Percentiles rank a stretch among this genome's conserved stretches.
These are phyloP conservation scores for Gambusia holbrooki DNA, from an alignment of 2,113 vertebrate genomes.

Conservation along the genomic window DNA sequence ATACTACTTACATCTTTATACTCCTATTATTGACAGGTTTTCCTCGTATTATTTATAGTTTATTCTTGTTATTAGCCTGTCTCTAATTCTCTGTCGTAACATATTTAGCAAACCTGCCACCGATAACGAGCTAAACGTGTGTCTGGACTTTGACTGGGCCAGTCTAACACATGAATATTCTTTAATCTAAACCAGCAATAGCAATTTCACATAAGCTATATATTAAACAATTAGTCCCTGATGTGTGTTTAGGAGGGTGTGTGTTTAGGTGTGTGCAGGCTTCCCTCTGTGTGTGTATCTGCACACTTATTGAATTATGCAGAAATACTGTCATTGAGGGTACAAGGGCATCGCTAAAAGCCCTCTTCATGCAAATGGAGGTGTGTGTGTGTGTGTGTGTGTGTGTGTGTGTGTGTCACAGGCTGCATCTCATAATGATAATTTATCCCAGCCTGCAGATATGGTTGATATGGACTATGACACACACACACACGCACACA, in stretches of 20 bases:
- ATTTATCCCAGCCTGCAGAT: slow-evolving; percentile 59
- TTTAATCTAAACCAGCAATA: neutral
- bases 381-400: too few species aligned
- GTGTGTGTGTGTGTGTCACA: slow-evolving; percentile 31
- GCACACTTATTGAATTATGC: slow-evolving; percentile 38
- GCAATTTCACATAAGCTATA: neutral
- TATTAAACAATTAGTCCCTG: slow-evolving; percentile 18
- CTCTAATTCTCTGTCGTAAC: too few species aligned
- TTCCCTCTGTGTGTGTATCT: slow-evolving; percentile 14
- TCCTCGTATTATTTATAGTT: too few species aligned
- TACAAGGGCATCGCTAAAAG: slow-evolving; percentile 73
- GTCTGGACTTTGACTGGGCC: too few species aligned
- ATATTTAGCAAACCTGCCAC: too few species aligned
- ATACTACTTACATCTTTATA: too few species aligned
- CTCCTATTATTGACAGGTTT: too few species aligned
- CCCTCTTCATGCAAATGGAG: slow-evolving; percentile 68
- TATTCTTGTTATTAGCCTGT: too few species aligned
- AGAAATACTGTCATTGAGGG: slow-evolving; percentile 64
- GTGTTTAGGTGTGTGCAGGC: neutral
- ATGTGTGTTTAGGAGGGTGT: slow-evolving; percentile 9
- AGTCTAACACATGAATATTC: too few species aligned
- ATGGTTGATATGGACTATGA: slow-evolving; percentile 52
- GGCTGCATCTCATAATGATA: slow-evolving; percentile 64
- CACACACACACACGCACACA: slow-evolving; percentile 4
- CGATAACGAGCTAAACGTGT: too few species aligned